Evolutionary conservation across 2,113 vertebrate species (phyloP).

Genomic region (Zosterops borbonicus): DNA sequence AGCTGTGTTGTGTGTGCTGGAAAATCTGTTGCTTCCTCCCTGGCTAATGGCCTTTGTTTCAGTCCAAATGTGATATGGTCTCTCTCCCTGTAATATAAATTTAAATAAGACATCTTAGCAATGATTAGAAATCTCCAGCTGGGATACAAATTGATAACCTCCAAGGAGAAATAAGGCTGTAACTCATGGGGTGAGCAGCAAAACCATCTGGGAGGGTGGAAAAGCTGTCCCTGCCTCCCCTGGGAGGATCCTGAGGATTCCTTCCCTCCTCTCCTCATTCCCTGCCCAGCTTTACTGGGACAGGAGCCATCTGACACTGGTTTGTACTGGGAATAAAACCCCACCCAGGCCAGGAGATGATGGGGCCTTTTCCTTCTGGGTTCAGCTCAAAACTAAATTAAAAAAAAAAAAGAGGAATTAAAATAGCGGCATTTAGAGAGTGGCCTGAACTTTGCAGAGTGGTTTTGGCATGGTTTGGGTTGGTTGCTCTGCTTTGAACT

Average conservation of each 20-base stretch:
- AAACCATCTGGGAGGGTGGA: not conserved
- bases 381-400: not conserved
- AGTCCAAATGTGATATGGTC: constrained; percentile 4
- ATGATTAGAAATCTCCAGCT: constrained; percentile 47
- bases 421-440: rapidly evolving
- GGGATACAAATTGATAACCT: constrained; percentile 54
- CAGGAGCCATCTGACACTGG: not conserved
- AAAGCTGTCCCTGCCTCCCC: not conserved
- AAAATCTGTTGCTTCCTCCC: constrained; percentile 50
- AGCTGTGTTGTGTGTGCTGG: constrained; percentile 44
- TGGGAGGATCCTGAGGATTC: not conserved
- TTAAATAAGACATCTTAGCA: constrained; percentile 38
- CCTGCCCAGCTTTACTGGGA: not conserved
- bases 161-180: constrained; percentile 8
- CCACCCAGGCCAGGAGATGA: not conserved
- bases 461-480: not conserved
- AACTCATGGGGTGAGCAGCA: constrained; percentile 39
- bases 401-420: too few relatives aligned
- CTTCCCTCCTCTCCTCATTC: not conserved
- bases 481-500: not conserved
- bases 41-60: constrained; percentile 36
- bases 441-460: not conserved
- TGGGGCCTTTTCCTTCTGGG: not conserved
- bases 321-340: not conserved
- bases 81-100: constrained; percentile 23